phyloP scores from a whole-genome alignment of 2,888 invertebrate genomes.

The Cantharis lateralis region DNA sequence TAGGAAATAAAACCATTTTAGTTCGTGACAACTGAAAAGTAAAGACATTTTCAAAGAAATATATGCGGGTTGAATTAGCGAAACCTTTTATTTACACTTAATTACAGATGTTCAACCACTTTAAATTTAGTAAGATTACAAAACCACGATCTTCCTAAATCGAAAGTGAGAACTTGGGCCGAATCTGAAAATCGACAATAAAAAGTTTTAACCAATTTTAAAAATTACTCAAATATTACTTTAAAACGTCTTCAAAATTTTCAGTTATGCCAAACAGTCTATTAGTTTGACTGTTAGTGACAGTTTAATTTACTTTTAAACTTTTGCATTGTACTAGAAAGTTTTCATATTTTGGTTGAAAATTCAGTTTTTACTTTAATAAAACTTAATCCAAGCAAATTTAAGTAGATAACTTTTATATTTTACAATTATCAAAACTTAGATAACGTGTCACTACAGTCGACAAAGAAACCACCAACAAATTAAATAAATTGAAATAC shows the following conservation, averaged over 20 bases:
- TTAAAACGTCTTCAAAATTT: background rate
- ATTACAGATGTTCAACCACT: background rate
- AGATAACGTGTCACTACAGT: background rate
- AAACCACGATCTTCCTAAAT: background rate
- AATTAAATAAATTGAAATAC: background rate
- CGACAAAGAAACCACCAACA: background rate
- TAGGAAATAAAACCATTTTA: background rate
- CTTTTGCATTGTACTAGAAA: background rate
- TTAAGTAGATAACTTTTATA: background rate
- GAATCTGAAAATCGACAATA: background rate
- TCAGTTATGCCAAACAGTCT: constrained; percentile 2
- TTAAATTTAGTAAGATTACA: background rate
- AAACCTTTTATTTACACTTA: background rate
- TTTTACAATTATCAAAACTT: background rate
- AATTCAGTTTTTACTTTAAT: constrained; percentile 2
- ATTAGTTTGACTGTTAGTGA: constrained; percentile 3
- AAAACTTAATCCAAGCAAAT: constrained; percentile 1
- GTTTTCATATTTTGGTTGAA: constrained; percentile 2
- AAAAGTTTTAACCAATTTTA: background rate
- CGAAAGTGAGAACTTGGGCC: background rate
- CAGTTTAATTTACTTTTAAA: constrained; percentile 4
- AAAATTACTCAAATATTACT: background rate
- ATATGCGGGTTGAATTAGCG: background rate
- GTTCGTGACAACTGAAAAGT: background rate
- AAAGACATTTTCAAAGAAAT: background rate